These are phyloP conservation scores for Gallinago stenura DNA, from an alignment of 2,797 vertebrate genomes.

Conservation along the genomic window DNA sequence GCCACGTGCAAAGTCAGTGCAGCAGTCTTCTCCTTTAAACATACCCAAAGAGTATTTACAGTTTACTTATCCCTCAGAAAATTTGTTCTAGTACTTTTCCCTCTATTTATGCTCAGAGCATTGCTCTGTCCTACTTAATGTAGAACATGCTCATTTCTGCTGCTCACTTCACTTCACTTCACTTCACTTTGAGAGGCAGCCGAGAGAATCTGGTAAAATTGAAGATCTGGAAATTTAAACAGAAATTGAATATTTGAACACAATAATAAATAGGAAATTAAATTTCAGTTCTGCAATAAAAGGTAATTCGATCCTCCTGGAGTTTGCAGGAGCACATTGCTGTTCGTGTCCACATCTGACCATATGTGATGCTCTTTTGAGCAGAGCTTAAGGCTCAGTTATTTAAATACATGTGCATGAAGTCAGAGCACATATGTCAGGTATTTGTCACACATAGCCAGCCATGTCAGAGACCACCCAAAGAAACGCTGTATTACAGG, in stretches of 20 bases:
- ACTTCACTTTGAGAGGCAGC: not conserved
- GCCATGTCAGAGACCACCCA: no score
- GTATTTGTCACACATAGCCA: not conserved
- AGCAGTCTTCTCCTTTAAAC: not conserved
- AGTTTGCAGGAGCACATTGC: not conserved
- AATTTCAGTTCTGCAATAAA: not conserved
- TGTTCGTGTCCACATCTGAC: not conserved
- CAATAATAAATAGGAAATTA: not conserved
- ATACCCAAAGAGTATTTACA: not conserved
- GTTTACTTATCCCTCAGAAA: not conserved
- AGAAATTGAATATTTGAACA: not conserved
- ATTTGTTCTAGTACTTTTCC: not conserved
- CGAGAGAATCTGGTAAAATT: not conserved
- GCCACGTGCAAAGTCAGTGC: not conserved
- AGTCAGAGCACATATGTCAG: not conserved
- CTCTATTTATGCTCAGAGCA: not conserved
- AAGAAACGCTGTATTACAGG: not conserved
- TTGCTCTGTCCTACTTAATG: not conserved
- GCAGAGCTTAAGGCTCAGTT: not conserved
- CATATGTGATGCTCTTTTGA: not conserved
- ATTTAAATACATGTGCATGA: not conserved
- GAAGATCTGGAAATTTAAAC: not conserved
- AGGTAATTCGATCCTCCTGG: not conserved
- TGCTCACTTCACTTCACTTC: not conserved
- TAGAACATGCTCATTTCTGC: not conserved